Base-by-base conservation (phyloP, 1,140 invertebrate genomes). In the Spodoptera litura region DNA sequence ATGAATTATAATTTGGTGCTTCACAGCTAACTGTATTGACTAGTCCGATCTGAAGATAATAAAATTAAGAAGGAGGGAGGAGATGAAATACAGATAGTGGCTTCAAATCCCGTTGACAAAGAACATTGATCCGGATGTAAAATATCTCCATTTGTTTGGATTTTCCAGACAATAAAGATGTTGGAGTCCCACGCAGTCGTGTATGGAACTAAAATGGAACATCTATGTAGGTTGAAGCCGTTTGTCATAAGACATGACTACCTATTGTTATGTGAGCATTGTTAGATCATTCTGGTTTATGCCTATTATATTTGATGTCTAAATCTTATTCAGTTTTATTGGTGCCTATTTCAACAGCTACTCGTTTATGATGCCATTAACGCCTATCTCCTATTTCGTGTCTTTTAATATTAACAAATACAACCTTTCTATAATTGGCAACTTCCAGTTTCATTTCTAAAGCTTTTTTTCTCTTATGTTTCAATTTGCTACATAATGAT, bases 181-280 rank as follows among this genome's bases (percentile, higher is more conserved):
- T 64, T 20, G 31, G 25, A 20, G 38, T 64, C 61, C 61, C 61
- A 49, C 61, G 61, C 59, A 15, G 2, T 38, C 10, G 20, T 59
- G 3, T 35, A 38, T 44, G 31, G 61, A 15, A 49, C 61, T 44
- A 8, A 64, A 64, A 64, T 64, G 61, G 61, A 64, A 64, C 31
- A 64, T 49, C 61, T 44, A 64, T 49, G 38, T 64, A 49, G 61
- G 61, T 20, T 20, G 38, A 20, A n/a, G 38, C 20, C 38, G 10
- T 64, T 64, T 64, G 61, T 64, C 61, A 64, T 64, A 20, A 64
- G 35, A 64, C 44, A 11, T 15, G n/a, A 20, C 38, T 11, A 15
- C n/a, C 61, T 49, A 64, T 64, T 64, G n/a, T 64, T 64, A 64
- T 62, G 31, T 38, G 31, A 20, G 38, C n/a, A 11, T 64, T 64